phyloP scores from a whole-genome alignment of 2,113 vertebrate genomes.

The Lepus americanus region DNA sequence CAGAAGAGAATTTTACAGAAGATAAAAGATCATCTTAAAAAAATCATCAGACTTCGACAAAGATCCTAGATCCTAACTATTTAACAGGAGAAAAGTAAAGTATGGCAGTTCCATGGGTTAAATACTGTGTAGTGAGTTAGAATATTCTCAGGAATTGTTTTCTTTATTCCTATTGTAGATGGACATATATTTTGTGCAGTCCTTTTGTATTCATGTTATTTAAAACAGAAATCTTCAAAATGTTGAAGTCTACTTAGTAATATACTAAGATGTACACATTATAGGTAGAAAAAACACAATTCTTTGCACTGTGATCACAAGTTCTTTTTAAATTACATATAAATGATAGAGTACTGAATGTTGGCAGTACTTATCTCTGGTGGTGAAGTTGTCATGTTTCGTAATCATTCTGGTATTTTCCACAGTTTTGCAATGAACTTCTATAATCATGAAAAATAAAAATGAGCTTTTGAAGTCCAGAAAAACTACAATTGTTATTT shows the following conservation, averaged over 20 bases:
- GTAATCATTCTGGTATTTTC: constrained; percentile 43
- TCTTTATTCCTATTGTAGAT: constrained; percentile 29
- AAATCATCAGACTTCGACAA: constrained; percentile 22
- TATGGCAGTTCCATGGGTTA: background rate
- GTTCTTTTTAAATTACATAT: background rate
- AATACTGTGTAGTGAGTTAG: background rate
- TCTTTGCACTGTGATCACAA: constrained; percentile 11
- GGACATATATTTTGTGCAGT: background rate
- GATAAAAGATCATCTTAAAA: background rate
- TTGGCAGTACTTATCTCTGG: background rate
- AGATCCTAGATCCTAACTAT: background rate
- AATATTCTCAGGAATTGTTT: background rate
- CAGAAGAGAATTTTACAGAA: background rate
- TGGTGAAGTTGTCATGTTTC: constrained; percentile 14
- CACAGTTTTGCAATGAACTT: constrained; percentile 49
- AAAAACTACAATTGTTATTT: constrained; percentile 7
- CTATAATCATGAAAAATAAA: constrained; percentile 26
- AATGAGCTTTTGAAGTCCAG: constrained; percentile 43
- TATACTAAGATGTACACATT: background rate
- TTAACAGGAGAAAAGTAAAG: background rate
- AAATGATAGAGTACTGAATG: constrained; percentile 18
- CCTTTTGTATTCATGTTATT: background rate
- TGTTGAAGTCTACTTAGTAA: background rate
- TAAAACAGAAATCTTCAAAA: background rate
- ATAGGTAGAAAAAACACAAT: background rate